A percentile compares a stretch with the other conserved stretches of the same genome.
Conservation (phyloP, 2,113 vertebrate genomes). For the Petroica traversi region DNA sequence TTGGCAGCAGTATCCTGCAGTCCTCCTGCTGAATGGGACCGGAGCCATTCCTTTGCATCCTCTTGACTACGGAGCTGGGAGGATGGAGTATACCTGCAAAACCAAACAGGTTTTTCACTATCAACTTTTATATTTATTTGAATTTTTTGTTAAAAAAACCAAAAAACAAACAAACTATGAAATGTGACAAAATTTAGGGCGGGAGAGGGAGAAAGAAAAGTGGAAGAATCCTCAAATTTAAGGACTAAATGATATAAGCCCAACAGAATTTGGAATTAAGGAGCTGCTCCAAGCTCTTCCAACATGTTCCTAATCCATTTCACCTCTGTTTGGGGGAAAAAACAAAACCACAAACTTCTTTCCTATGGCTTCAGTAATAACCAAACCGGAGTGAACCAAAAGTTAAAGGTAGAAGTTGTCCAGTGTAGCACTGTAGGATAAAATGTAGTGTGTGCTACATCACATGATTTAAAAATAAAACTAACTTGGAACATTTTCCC, state of each 20-base stretch:
- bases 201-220: background rate
- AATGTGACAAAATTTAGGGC: background rate
- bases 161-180: background rate
- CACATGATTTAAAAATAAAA: background rate
- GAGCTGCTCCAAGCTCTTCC: background rate
- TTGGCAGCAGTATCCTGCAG: slow-evolving; percentile 89
- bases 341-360: background rate
- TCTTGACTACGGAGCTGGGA: slow-evolving; percentile 90
- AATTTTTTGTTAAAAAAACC: background rate
- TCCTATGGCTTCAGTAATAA: background rate
- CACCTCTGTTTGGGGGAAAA: background rate
- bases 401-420: background rate
- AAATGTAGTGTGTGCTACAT: background rate
- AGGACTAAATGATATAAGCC: background rate
- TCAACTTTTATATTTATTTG: background rate
- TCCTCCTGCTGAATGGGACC: slow-evolving; percentile 91
- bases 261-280: background rate
- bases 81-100: slow-evolving; percentile 87
- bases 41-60: slow-evolving; percentile 93
- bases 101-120: background rate
- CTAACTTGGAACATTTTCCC: background rate
- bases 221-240: background rate
- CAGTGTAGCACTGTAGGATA: background rate
- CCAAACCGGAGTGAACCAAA: background rate
- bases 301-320: background rate